These are phyloP conservation scores for Netelia virgata DNA, from an alignment of 2,888 invertebrate species.

Conservation along the genomic window DNA sequence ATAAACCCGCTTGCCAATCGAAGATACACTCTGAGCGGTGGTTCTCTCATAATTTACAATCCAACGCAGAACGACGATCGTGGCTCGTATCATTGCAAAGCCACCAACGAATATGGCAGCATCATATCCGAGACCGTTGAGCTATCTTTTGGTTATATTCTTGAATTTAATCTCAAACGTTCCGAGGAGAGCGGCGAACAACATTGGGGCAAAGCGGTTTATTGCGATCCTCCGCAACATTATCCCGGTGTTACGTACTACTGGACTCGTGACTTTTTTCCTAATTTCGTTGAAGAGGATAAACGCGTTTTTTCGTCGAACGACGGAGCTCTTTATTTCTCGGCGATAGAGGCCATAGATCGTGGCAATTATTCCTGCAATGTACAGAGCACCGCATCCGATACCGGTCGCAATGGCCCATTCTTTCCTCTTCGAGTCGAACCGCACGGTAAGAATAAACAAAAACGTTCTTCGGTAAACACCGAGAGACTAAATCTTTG, in stretches of 20 bases:
- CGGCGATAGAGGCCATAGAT: slow-evolving; percentile 96
- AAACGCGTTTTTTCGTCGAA: slow-evolving; percentile 96
- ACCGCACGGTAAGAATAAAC: slow-evolving; percentile 89
- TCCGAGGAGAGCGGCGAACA: slow-evolving; percentile 94
- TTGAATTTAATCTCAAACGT: slow-evolving; percentile 95
- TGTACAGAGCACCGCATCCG: slow-evolving; percentile 94
- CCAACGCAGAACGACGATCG: slow-evolving; percentile 92
- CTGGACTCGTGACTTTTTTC: slow-evolving; percentile 96
- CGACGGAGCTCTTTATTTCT: slow-evolving; percentile 97
- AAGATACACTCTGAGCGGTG: slow-evolving; percentile 95
- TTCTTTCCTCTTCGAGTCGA: slow-evolving; percentile 93
- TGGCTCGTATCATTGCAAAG: slow-evolving; percentile 96
- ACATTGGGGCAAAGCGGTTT: slow-evolving; percentile 97
- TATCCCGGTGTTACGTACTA: slow-evolving; percentile 95
- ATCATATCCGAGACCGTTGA: slow-evolving; percentile 95
- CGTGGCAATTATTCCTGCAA: slow-evolving; percentile 96
- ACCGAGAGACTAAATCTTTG: slow-evolving; percentile 44
- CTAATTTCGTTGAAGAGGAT: slow-evolving; percentile 97
- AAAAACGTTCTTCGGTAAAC: slow-evolving; percentile 10
- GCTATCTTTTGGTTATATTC: slow-evolving; percentile 94
- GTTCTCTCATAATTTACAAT: slow-evolving; percentile 94
- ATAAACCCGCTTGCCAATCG: slow-evolving; percentile 92
- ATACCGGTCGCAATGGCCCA: slow-evolving; percentile 95
- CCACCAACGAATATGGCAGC: slow-evolving; percentile 95
- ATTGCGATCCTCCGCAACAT: slow-evolving; percentile 96